phyloP scores from a whole-genome alignment of 2,797 vertebrate species.

The Schizopygopsis malacanthus region DNA sequence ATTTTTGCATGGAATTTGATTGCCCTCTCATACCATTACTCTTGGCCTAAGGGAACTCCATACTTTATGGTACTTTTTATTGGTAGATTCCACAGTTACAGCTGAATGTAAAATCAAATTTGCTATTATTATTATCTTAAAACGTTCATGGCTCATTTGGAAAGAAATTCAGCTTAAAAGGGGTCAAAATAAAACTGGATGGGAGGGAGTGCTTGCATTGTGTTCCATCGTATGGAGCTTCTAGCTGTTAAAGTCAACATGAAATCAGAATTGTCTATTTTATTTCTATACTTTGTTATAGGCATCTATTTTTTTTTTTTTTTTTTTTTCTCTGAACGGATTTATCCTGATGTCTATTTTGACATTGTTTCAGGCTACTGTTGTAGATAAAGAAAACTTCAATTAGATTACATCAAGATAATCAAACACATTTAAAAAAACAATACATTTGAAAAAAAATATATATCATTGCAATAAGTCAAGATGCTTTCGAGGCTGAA shows the following conservation, averaged over 20 bases:
- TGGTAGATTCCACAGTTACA: slow-evolving; percentile 53
- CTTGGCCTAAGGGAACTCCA: slow-evolving; percentile 63
- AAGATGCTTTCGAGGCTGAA: background rate
- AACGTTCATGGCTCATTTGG: slow-evolving; percentile 26
- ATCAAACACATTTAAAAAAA: background rate
- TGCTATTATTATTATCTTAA: slow-evolving; percentile 56
- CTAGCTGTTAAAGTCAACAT: slow-evolving; percentile 34
- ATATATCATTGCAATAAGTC: background rate
- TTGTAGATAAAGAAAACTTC: background rate
- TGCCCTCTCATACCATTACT: slow-evolving; percentile 54
- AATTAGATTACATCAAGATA: background rate
- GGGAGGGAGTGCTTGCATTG: background rate
- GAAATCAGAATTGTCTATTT: slow-evolving; percentile 3
- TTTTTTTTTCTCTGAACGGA: background rate
- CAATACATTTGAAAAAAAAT: background rate
- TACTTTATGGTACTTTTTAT: slow-evolving; percentile 52
- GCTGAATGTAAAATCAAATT: slow-evolving; percentile 47
- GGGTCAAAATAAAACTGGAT: slow-evolving; percentile 8
- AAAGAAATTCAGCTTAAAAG: slow-evolving; percentile 22
- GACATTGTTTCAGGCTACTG: background rate
- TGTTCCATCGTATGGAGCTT: background rate
- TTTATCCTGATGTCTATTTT: background rate
- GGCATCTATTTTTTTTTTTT: background rate
- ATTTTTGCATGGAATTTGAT: slow-evolving; percentile 50
- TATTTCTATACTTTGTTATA: too few species aligned